Evolutionary conservation across 1,140 invertebrate genomes (phyloP).

Genomic region (Drosophila bipectinata): DNA sequence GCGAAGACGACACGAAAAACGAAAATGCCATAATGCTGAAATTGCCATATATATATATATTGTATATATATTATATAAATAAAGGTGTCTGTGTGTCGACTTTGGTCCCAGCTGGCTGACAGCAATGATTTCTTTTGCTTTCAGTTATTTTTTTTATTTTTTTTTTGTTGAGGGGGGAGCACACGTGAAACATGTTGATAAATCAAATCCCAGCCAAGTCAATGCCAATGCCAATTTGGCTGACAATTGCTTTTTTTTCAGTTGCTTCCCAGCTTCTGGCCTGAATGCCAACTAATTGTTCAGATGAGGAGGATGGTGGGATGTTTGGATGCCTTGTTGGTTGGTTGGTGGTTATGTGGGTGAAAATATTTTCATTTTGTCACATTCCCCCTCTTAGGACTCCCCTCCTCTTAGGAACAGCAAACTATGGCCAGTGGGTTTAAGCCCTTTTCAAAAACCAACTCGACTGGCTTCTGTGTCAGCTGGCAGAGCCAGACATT

Average conservation of each 20-base stretch:
- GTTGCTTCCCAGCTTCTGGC: constrained; percentile 12
- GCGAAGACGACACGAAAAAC: constrained; percentile 70
- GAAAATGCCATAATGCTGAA: constrained; percentile 72
- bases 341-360: neutral
- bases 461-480: constrained; percentile 31
- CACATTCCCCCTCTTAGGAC: constrained; percentile 2
- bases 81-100: constrained; percentile 1
- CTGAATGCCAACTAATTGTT: constrained; percentile 66
- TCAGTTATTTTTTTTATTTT: neutral
- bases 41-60: constrained; percentile 24
- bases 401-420: neutral
- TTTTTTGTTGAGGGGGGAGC: constrained; percentile 1
- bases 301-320: neutral
- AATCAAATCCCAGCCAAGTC: constrained; percentile 78
- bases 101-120: constrained; percentile 70
- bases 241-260: constrained; percentile 70
- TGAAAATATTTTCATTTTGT: constrained; percentile 22
- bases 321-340: neutral
- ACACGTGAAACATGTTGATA: constrained; percentile 77
- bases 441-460: constrained; percentile 40
- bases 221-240: constrained; percentile 79
- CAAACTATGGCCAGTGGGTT: constrained; percentile 16
- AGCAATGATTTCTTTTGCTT: constrained; percentile 58
- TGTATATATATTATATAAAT: neutral
- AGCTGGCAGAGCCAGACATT: constrained; percentile 41